Base-by-base conservation (phyloP, 2,888 invertebrate species). In the Aplocera efformata region DNA sequence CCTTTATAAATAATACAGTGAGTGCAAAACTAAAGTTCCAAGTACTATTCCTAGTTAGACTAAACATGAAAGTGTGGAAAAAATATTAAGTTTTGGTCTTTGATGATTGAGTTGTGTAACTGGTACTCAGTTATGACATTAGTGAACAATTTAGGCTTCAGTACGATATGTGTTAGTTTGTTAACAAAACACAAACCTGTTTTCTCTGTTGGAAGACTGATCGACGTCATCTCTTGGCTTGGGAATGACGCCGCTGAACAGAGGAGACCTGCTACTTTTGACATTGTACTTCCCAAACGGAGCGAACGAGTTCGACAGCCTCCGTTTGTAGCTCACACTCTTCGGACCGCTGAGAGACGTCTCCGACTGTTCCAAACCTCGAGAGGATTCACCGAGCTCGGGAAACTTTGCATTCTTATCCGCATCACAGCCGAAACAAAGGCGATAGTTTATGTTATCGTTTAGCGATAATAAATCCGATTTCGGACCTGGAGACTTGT, bases 381-480 rank as follows among this genome's bases (percentile, higher is more conserved):
- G 73, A 2, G 85, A 83, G 5, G 74, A 65, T 52, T 83, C 88
- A 7, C 82, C 86, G 32, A 67, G 69, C 26, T 77, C 78, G 17
- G 56, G 57, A 8, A 66, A 67, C 46, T 78, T 77, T 1, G 69
- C 59, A 1, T 66, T 60, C 37, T 79, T 78, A 45, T 80, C 80
- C 41, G 64, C 75, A 53, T 88, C 88, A 6, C 35, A 35, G 1
- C 44, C 44, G 54, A 80, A 89, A 67, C 78, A 81, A 60, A 89
- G 72, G 24, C 88, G 79, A 58, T 89, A 89, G 56, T 89, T 89
- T 22, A 89, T 86, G 48, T 89, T 89, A 51, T 89, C 88, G 48
- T 86, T 90, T 40, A 90, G 60, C 4, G 90, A 83, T 50, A 88
- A 79, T 44, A 90, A 82, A 71, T 90, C 90, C 7, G 88, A 89